phyloP scores from a whole-genome alignment of 2,888 invertebrate genomes.

The Agrotis exclamationis region DNA sequence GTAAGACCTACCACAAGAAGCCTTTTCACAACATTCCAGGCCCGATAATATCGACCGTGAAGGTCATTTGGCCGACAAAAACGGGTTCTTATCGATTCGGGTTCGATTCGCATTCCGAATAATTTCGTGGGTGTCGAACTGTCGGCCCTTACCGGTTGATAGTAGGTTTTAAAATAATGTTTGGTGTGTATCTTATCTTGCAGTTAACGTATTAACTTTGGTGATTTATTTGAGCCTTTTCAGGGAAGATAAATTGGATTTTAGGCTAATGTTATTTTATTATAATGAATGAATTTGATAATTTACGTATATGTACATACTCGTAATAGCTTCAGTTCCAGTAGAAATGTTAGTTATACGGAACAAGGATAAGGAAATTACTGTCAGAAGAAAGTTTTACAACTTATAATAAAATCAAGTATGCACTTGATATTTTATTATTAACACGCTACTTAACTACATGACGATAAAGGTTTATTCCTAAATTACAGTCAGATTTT shows the following conservation, averaged over 20 bases:
- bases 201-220: slow-evolving; percentile 36
- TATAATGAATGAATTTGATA: no score
- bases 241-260: neutral
- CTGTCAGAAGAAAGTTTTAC: neutral
- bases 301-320: no score
- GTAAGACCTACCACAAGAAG: slow-evolving; percentile 63
- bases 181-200: slow-evolving; percentile 27
- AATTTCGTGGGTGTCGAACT: slow-evolving; percentile 29
- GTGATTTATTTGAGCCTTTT: slow-evolving; percentile 8
- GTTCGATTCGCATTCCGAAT: slow-evolving; percentile 45
- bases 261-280: neutral
- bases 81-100: slow-evolving; percentile 39
- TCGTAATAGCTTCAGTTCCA: neutral
- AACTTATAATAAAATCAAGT: slow-evolving; percentile 10
- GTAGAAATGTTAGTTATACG: neutral
- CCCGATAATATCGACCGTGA: slow-evolving; percentile 48
- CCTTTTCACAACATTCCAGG: slow-evolving; percentile 56
- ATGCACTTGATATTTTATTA: no score
- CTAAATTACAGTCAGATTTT: slow-evolving; percentile 8
- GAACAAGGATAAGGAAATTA: slow-evolving; percentile 23
- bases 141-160: slow-evolving; percentile 22
- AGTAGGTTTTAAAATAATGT: slow-evolving; percentile 36
- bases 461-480: no score
- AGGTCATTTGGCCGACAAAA: slow-evolving; percentile 50
- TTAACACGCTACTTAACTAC: neutral